These are phyloP conservation scores for Dromaius novaehollandiae DNA, from an alignment of 2,113 vertebrate genomes.

Conservation along the genomic window DNA sequence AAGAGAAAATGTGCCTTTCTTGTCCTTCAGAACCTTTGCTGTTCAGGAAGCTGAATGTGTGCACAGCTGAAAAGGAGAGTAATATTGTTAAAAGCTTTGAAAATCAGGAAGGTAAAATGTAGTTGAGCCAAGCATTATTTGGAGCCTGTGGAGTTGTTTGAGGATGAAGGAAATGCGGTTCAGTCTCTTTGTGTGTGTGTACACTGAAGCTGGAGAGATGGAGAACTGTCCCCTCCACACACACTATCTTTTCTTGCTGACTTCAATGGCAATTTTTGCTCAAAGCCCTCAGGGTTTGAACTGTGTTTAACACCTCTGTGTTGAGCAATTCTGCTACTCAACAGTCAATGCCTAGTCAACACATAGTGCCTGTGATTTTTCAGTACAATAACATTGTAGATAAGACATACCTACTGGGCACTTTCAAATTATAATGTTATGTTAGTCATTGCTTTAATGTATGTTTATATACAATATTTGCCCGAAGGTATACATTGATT, in stretches of 20 bases:
- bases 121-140: not conserved
- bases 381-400: slow-evolving; percentile 53
- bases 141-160: not conserved
- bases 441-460: slow-evolving; percentile 61
- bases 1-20: not conserved
- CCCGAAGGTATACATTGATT: slow-evolving; percentile 29
- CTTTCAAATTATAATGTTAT: slow-evolving; percentile 64
- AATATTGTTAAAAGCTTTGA: not conserved
- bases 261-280: not conserved
- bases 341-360: slow-evolving; percentile 25
- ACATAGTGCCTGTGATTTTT: slow-evolving; percentile 54
- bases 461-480: slow-evolving; percentile 44
- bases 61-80: not conserved
- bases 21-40: not conserved
- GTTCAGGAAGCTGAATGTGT: not conserved
- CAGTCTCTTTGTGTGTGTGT: not conserved
- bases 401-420: slow-evolving; percentile 67
- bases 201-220: not conserved
- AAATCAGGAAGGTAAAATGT: not conserved
- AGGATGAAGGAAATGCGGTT: not conserved
- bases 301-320: slow-evolving; percentile 10
- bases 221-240: not conserved
- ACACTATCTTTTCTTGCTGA: not conserved
- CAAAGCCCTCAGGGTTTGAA: slow-evolving; percentile 19
- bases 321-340: slow-evolving; percentile 42